Percentiles rank a stretch among this genome's conserved stretches.
These are phyloP conservation scores for Cheilosia soror DNA, from an alignment of 2,888 invertebrate genomes.

Conservation along the genomic window DNA sequence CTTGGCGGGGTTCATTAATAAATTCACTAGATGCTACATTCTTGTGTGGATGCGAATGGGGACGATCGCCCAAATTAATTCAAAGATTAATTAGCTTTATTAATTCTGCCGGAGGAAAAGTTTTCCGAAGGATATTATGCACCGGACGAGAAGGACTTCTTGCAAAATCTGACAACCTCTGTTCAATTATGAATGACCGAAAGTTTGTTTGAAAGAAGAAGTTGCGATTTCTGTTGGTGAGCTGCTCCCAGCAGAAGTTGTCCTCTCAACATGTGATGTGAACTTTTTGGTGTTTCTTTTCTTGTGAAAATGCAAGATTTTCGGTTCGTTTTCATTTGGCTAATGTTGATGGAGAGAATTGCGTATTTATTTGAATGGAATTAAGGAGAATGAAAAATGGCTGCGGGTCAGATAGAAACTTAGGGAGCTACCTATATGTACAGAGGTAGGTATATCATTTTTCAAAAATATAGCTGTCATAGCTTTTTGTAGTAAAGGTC, in stretches of 20 bases:
- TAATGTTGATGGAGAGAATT: constrained; percentile 8
- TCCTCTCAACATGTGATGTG: constrained; percentile 55
- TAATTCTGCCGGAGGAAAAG: constrained; percentile 38
- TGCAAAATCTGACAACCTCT: constrained; percentile 38
- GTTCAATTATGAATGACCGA: constrained; percentile 58
- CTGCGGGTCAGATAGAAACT: neutral
- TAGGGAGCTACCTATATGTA: too few relatives aligned
- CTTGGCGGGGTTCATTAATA: constrained; percentile 49
- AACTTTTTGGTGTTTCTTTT: constrained; percentile 12
- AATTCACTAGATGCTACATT: constrained; percentile 20
- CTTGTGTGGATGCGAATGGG: neutral
- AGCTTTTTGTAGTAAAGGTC: too few relatives aligned
- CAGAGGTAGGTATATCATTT: too few relatives aligned
- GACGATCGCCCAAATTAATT: constrained; percentile 54
- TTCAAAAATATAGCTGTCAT: too few relatives aligned
- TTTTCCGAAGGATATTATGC: constrained; percentile 34
- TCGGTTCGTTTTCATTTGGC: neutral
- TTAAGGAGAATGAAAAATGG: neutral
- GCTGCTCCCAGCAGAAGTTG: constrained; percentile 39
- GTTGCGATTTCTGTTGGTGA: constrained; percentile 35
- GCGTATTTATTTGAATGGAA: constrained; percentile 9
- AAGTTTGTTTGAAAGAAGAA: constrained; percentile 62
- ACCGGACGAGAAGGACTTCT: constrained; percentile 27
- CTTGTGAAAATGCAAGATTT: neutral
- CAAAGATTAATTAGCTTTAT: constrained; percentile 63